phyloP scores from a whole-genome alignment of 2,888 invertebrate species.

The Atethmia centrago region DNA sequence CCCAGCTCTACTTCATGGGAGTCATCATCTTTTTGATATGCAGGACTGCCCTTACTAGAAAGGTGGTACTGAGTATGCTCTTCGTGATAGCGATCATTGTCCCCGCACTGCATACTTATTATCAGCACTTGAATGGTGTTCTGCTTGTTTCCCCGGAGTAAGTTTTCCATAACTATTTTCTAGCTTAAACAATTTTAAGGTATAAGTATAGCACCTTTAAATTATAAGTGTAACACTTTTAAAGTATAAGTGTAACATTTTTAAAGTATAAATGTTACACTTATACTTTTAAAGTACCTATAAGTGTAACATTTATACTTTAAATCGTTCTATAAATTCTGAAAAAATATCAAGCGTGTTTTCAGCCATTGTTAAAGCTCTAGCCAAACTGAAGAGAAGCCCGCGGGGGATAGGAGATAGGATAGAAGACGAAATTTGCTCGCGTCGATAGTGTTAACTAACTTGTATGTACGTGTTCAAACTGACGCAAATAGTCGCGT shows the following conservation, averaged over 20 bases:
- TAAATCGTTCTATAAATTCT: background rate
- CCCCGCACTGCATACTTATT: slow-evolving; percentile 53
- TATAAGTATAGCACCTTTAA: no score
- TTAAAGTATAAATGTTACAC: no score
- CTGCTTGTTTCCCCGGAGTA: slow-evolving; percentile 41
- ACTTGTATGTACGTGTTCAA: background rate
- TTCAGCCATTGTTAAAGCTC: background rate
- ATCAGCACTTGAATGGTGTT: slow-evolving; percentile 44
- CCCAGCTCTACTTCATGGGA: slow-evolving; percentile 69
- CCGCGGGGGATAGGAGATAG: background rate
- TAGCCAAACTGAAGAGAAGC: background rate
- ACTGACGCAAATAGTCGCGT: background rate
- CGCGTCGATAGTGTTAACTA: background rate
- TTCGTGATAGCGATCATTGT: slow-evolving; percentile 57
- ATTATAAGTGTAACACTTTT: no score
- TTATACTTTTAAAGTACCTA: no score
- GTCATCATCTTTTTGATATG: slow-evolving; percentile 61
- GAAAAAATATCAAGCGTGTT: background rate
- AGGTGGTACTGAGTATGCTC: slow-evolving; percentile 50
- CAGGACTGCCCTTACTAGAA: slow-evolving; percentile 34
- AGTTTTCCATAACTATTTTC: slow-evolving; percentile 5
- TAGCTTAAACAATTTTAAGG: background rate
- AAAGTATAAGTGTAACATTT: no score
- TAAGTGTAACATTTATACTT: no score
- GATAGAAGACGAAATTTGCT: background rate